Conservation (phyloP, 2,113 vertebrate species). For the Heterochromis multidens region DNA sequence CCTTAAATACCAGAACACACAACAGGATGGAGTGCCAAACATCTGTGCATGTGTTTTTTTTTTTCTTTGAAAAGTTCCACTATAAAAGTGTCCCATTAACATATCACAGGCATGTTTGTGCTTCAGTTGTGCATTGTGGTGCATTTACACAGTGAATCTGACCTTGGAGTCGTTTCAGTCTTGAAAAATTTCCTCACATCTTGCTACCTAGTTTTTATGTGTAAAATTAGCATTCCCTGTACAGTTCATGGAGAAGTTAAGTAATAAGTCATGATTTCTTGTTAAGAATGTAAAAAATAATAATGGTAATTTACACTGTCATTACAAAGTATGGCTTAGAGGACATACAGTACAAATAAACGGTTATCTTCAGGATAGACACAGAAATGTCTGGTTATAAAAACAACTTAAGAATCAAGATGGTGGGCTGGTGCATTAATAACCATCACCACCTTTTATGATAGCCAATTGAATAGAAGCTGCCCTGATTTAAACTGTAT, state of each 20-base stretch:
- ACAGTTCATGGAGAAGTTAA: background rate
- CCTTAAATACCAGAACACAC: constrained; percentile 27
- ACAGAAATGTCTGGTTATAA: background rate
- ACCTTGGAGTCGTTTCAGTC: background rate
- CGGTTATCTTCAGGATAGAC: background rate
- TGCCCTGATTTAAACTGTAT: constrained; percentile 21
- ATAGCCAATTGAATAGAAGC: constrained; percentile 22
- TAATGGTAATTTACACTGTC: background rate
- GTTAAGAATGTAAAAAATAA: background rate
- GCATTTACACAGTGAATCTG: constrained; percentile 9
- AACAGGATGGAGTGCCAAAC: constrained; percentile 45
- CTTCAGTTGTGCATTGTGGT: constrained; percentile 18
- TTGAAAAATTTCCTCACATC: background rate
- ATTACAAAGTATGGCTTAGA: constrained; percentile 29
- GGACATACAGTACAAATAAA: constrained; percentile 2
- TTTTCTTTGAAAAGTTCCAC: background rate
- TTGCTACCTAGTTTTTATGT: background rate
- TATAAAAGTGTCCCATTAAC: background rate
- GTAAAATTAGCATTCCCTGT: background rate
- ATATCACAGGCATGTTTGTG: constrained; percentile 1
- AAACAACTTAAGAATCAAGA: background rate
- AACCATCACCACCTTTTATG: background rate
- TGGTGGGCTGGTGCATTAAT: background rate
- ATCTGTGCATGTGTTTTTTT: constrained; percentile 30
- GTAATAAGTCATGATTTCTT: background rate